Evolutionary conservation across 2,113 vertebrate species (phyloP), one percentile per base, ranked within the genome.

Genomic region (Ciconia maguari): DNA sequence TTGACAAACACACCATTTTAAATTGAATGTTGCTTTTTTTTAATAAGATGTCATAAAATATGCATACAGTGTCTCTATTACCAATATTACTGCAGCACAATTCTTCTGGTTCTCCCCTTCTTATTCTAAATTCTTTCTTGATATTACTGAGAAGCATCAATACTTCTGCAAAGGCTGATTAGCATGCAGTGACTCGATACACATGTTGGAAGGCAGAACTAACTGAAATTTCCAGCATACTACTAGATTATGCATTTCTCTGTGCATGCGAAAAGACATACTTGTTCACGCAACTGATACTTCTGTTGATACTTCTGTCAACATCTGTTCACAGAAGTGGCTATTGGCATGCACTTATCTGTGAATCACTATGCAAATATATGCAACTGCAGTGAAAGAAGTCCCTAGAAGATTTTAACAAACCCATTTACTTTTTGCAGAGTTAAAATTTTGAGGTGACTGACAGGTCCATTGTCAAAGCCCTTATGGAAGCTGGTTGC

Each of bases 301-400:
- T 97, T 92, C 57, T 77, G 84, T 41, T 82, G 83, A 78, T 87
- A 42, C 61, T 90, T 90, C 83, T 92, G 84, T 89, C 93, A 97
- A 95, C 93, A 95, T 96, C 90, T 97, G 95, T 66, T 97, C 91
- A 64, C 75, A 91, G 58, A 95, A 95, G 87, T 77, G 84, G 81
- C 91, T 96, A 83, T 95, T 95, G 96, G 91, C 95, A 83, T 49
- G 38, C 78, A 72, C 83, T 97, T 95, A 83, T 65, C 91, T 94
- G 81, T 70, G 75, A 97, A 97, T 96, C 87, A 78, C 78, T 96
- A 91, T 97, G 94, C 75, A 95, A 94, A 97, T 96, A 46, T 79
- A 95, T 96, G 87, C 82, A 85, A 69, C 68, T 77, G 32, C 91
- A 68, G 46, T 61, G 78, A 87, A 91, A 91, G 46, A 94, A 94